Percentiles rank a stretch among this genome's conserved stretches.
Evolutionary conservation across 2,888 invertebrate genomes (phyloP).

Genomic region (Drosophila prolongata): DNA sequence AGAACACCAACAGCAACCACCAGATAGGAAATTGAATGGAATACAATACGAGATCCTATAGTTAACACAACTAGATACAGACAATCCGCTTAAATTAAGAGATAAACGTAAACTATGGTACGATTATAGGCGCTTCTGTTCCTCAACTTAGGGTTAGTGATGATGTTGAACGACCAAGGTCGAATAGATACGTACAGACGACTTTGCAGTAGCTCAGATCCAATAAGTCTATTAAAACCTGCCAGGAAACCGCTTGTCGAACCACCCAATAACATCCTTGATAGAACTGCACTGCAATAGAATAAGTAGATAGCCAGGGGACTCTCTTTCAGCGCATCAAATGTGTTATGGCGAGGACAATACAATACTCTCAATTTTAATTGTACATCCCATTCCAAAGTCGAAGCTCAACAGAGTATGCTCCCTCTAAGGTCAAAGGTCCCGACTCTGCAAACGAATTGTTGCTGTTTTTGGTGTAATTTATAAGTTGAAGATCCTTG

Average conservation of each 20-base stretch:
- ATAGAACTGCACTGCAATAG: slow-evolving; percentile 28
- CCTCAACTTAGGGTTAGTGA: slow-evolving; percentile 75
- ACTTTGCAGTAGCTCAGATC: slow-evolving; percentile 44
- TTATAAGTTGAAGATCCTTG: slow-evolving; percentile 76
- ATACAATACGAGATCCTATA: slow-evolving; percentile 45
- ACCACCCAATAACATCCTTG: slow-evolving; percentile 13
- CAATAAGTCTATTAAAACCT: slow-evolving; percentile 39
- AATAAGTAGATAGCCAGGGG: slow-evolving; percentile 21
- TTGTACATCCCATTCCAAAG: slow-evolving; percentile 10
- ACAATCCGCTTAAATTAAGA: slow-evolving; percentile 60
- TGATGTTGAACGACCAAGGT: slow-evolving; percentile 41
- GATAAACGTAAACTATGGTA: slow-evolving; percentile 30
- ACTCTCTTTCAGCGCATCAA: slow-evolving; percentile 67
- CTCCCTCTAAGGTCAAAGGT: slow-evolving; percentile 13
- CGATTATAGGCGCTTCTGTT: slow-evolving; percentile 70
- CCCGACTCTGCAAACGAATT: slow-evolving; percentile 22
- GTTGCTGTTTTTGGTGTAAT: slow-evolving; percentile 46
- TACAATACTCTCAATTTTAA: slow-evolving; percentile 42
- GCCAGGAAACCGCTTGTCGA: slow-evolving; percentile 38
- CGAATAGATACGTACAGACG: slow-evolving; percentile 14
- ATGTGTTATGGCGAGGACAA: slow-evolving; percentile 70
- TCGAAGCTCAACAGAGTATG: slow-evolving; percentile 9
- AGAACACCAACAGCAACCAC: slow-evolving; percentile 57
- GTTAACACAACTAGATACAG: slow-evolving; percentile 67
- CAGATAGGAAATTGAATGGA: slow-evolving; percentile 62